Evolutionary conservation across 2,797 vertebrate genomes (phyloP).

Genomic region (Chrysocyon brachyurus): DNA sequence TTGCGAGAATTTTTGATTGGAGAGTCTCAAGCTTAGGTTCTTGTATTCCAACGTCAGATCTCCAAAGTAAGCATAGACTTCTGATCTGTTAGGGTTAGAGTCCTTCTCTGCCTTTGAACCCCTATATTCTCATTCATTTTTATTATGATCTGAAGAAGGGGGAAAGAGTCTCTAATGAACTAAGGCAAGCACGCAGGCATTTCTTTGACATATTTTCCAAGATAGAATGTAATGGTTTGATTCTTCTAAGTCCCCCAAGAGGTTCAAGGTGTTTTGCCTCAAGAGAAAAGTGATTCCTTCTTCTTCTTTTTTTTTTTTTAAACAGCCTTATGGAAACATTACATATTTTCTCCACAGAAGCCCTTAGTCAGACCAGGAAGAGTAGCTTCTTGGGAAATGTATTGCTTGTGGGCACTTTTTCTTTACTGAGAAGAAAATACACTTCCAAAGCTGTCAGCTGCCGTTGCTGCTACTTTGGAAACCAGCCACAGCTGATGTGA

Average conservation of each 20-base stretch:
- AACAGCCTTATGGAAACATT: conserved; percentile 33
- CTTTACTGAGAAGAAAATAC: conserved; percentile 62
- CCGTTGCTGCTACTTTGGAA: conserved; percentile 50
- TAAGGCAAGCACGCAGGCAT: background rate
- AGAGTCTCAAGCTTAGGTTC: conserved; percentile 34
- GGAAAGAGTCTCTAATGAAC: conserved; percentile 2
- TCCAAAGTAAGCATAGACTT: background rate
- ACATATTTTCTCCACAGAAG: conserved; percentile 27
- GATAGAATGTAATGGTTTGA: conserved; percentile 14
- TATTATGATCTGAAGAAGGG: background rate
- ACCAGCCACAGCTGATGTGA: conserved; percentile 9
- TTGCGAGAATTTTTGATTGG: background rate
- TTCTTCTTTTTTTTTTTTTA: background rate
- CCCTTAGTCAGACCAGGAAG: background rate
- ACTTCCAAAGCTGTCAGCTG: conserved; percentile 28
- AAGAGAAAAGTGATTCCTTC: background rate
- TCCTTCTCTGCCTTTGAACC: conserved; percentile 52
- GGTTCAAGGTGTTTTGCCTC: conserved; percentile 55
- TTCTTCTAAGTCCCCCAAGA: conserved; percentile 61
- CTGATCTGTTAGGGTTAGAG: conserved; percentile 39
- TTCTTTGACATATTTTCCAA: conserved; percentile 51
- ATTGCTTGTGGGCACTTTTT: conserved; percentile 47
- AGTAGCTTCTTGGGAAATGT: background rate
- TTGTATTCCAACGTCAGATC: conserved; percentile 8
- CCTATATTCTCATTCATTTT: conserved; percentile 54